Percentiles rank a stretch among this genome's conserved stretches.
Conservation (phyloP, 2,113 vertebrate species). For the Hiodon alosoides region DNA sequence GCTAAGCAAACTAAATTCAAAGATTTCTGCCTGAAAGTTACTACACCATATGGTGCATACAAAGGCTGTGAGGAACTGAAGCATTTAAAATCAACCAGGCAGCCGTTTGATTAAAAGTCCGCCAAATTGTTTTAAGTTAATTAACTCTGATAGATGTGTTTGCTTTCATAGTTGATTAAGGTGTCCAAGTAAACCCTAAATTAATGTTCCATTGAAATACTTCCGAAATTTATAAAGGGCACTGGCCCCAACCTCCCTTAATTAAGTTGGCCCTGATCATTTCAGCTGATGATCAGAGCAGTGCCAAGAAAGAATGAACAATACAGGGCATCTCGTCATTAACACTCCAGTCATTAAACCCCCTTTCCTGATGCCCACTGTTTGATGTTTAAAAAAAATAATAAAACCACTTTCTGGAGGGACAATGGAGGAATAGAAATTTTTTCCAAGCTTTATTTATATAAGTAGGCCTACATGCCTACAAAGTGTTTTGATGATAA, state of each 20-base stretch:
- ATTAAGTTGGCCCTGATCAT: conserved; percentile 55
- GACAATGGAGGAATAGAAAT: conserved; percentile 26
- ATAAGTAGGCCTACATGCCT: background rate
- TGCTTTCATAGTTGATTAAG: conserved; percentile 66
- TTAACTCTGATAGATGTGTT: conserved; percentile 59
- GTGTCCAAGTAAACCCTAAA: conserved; percentile 50
- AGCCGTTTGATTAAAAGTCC: conserved; percentile 52
- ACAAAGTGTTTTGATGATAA: background rate
- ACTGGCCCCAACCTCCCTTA: conserved; percentile 41
- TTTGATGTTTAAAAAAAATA: conserved; percentile 27
- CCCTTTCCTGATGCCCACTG: conserved; percentile 25
- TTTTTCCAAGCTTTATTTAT: conserved; percentile 1
- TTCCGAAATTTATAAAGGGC: conserved; percentile 53
- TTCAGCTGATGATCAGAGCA: conserved; percentile 42
- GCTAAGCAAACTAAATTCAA: conserved; percentile 26
- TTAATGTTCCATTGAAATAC: conserved; percentile 57
- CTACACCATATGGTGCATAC: conserved; percentile 35
- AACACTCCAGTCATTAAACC: conserved; percentile 37
- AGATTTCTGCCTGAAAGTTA: conserved; percentile 24
- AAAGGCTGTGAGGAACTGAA: conserved; percentile 49
- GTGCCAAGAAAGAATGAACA: conserved; percentile 38
- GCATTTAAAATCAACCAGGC: conserved; percentile 53
- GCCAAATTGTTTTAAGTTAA: conserved; percentile 57
- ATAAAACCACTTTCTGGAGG: conserved; percentile 38
- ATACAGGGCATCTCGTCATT: conserved; percentile 37